phyloP scores from a whole-genome alignment of 2,888 invertebrate species.

The Stenichneumon culpator region DNA sequence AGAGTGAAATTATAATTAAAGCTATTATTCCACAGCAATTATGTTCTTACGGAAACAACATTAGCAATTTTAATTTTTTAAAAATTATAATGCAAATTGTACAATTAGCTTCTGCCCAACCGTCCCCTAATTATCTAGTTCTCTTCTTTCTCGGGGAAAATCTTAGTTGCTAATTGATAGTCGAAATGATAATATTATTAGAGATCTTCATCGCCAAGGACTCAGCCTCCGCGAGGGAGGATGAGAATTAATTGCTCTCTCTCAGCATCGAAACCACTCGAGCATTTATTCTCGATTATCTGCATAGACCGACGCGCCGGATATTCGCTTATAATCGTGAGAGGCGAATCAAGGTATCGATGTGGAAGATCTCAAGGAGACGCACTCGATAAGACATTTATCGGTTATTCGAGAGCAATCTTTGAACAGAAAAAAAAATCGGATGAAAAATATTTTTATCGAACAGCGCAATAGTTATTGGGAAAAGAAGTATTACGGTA shows the following conservation, averaged over 20 bases:
- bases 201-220: conserved; percentile 27
- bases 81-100: too few species aligned
- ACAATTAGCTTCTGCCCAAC: too few species aligned
- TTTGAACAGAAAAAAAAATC: background rate
- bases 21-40: too few species aligned
- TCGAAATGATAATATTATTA: conserved; percentile 51
- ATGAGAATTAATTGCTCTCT: conserved; percentile 61
- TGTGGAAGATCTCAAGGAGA: conserved; percentile 46
- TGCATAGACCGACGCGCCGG: conserved; percentile 14
- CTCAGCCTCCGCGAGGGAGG: conserved; percentile 29
- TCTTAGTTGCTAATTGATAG: conserved; percentile 37
- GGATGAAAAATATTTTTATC: conserved; percentile 12
- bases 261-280: conserved; percentile 53
- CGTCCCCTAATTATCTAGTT: background rate
- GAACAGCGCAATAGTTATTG: background rate
- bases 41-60: too few species aligned
- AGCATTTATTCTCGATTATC: conserved; percentile 65
- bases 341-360: conserved; percentile 42
- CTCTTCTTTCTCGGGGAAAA: background rate
- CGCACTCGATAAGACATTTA: conserved; percentile 48
- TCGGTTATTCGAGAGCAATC: conserved; percentile 55
- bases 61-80: too few species aligned
- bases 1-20: too few species aligned
- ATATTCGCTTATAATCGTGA: conserved; percentile 23
- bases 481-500: background rate